Percentiles rank a stretch among this genome's conserved stretches.
Conservation (phyloP, 2,888 invertebrate genomes). For the Scelioninae gen. 1 region DNA sequence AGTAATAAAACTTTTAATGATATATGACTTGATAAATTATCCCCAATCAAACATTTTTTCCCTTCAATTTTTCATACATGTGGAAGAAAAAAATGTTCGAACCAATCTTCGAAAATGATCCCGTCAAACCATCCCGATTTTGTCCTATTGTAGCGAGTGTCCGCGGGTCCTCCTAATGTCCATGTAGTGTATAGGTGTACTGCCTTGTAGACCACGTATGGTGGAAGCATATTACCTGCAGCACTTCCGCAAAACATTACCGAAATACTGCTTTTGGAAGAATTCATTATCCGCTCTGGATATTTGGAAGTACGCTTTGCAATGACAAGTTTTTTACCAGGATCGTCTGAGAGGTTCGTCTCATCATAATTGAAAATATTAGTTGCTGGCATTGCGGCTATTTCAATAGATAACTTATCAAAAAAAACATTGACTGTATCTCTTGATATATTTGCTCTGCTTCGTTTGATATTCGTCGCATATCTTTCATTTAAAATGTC, state of each 20-base stretch:
- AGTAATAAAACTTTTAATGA: conserved; percentile 17
- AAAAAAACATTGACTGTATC: conserved; percentile 29
- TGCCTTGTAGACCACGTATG: conserved; percentile 42
- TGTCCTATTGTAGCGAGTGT: conserved; percentile 34
- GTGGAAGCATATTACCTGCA: conserved; percentile 24
- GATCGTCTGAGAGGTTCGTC: conserved; percentile 34
- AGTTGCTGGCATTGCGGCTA: conserved; percentile 5
- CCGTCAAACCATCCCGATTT: conserved; percentile 74
- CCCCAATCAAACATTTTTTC: conserved; percentile 77
- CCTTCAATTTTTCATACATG: conserved; percentile 72
- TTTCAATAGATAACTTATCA: conserved; percentile 8
- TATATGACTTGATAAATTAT: conserved; percentile 79
- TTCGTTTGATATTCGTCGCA: conserved; percentile 24
- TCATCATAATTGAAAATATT: conserved; percentile 49
- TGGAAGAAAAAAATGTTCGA: conserved; percentile 72
- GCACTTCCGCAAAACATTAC: conserved; percentile 49
- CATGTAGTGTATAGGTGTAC: conserved; percentile 24
- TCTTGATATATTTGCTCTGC: conserved; percentile 7
- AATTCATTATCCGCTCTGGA: conserved; percentile 24
- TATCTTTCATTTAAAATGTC: conserved; percentile 15
- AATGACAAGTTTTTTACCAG: conserved; percentile 18
- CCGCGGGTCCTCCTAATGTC: conserved; percentile 15
- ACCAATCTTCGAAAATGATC: conserved; percentile 73
- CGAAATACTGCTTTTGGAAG: conserved; percentile 33
- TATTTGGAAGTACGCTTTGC: conserved; percentile 8